Conservation (phyloP, 2,888 invertebrate species). For the Ischnus inquisitorius region DNA sequence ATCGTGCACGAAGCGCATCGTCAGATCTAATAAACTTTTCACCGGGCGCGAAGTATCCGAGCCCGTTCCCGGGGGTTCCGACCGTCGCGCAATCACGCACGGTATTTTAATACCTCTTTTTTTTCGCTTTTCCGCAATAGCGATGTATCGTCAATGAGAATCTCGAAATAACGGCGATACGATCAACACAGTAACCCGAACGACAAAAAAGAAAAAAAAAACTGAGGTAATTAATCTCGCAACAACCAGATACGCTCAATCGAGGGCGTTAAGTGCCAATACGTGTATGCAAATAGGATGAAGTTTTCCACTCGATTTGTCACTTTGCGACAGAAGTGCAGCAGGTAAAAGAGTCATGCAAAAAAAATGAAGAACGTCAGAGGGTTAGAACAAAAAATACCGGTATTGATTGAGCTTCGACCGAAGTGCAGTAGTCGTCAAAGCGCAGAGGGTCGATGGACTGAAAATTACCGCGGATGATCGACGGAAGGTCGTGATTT, state of each 20-base stretch:
- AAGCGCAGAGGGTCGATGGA: neutral
- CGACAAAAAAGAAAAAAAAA: neutral
- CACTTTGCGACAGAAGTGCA: conserved; percentile 66
- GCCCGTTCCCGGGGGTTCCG: neutral
- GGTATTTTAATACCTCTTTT: neutral
- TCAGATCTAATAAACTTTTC: conserved; percentile 45
- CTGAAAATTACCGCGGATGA: neutral
- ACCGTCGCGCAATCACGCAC: neutral
- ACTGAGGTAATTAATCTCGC: neutral
- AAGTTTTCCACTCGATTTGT: conserved; percentile 33
- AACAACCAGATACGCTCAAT: conserved; percentile 77
- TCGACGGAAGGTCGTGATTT: neutral
- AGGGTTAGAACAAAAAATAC: neutral
- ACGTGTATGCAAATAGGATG: conserved; percentile 74
- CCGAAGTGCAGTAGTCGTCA: neutral
- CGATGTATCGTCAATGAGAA: conserved; percentile 12
- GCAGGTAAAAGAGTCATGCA: neutral
- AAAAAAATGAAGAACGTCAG: neutral
- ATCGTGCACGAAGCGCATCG: neutral
- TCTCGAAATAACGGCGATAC: neutral
- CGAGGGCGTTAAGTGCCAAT: conserved; percentile 81
- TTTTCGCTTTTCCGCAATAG: neutral
- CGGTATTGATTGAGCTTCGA: neutral
- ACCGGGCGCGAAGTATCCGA: conserved; percentile 23
- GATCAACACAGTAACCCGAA: neutral